Percentiles rank a stretch among this genome's conserved stretches.
phyloP scores from a whole-genome alignment of 2,113 vertebrate genomes.

The Hyla sarda region DNA sequence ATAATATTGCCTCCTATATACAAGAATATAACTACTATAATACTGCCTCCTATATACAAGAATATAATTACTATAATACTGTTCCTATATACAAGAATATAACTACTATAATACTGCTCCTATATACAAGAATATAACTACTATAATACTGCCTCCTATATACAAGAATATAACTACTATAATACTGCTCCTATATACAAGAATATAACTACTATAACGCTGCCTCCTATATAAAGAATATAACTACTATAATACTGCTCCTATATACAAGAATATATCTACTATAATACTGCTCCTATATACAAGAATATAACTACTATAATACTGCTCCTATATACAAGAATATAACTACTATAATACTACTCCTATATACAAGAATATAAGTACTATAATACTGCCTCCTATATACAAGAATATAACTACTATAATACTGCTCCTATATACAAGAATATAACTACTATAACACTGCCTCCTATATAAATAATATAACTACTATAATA shows the following conservation, averaged over 20 bases:
- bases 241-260: neutral
- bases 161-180: neutral
- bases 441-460: neutral
- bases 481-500: neutral
- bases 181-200: neutral
- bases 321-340: neutral
- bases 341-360: conserved; percentile 1
- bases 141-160: neutral
- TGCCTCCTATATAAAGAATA: too few species aligned
- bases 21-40: too few species aligned
- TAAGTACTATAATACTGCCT: neutral
- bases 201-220: neutral
- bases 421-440: neutral
- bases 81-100: neutral
- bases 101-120: neutral
- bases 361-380: neutral
- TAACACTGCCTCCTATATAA: neutral
- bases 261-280: neutral
- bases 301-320: neutral
- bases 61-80: too few species aligned
- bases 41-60: too few species aligned
- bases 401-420: conserved; percentile 3
- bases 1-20: too few species aligned
- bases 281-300: neutral
- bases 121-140: neutral